Base-by-base conservation (phyloP, 2,797 vertebrate species). In the Melanotaenia nigrans region DNA sequence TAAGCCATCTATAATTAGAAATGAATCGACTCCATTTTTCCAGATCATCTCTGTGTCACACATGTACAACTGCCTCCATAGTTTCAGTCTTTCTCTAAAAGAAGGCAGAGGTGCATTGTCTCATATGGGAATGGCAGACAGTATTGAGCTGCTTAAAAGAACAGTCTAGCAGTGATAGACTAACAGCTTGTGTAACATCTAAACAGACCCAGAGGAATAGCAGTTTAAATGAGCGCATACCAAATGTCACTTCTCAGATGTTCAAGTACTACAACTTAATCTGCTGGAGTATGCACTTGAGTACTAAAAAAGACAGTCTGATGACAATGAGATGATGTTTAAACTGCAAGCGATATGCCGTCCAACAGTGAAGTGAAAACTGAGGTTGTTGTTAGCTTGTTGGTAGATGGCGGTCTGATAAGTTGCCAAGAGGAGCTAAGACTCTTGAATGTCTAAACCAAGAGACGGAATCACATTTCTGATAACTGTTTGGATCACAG, bases 161-260 rank as follows among this genome's bases (percentile, higher is more conserved):
- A 38, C 65, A 36, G 47, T 38, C 57, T 18, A 49, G 47, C 58
- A 38, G 71, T 62, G 72, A 68, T 40, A 69, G 72, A 71, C 64
- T 62, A 74, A 76, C 76, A 76, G 65, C 57, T 83, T 9, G 7
- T 30, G 53, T 68, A 81, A 74, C 36, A 54, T 75, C 58, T 63
- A 7, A 75, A 71, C 61, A 25, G 59, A 47, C 76, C 57, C 61
- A 42, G 65, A 77, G 59, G 36, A 65, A 69, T 24, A 67, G 54
- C 60, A 40, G 71, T 82, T 81, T 72, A 74, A 78, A 74, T 58
- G n/a, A 2, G 59, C 42, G 6, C 75, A 45, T 49, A 35, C 35
- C 47, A 58, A 59, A 83, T 75, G 38, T 32, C 60, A 40, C 64
- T 33, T 33, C 64, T 77, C 10, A 28, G 60, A 64, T 60, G 71